A percentile compares a stretch with the other conserved stretches of the same genome.
Evolutionary conservation across 2,888 invertebrate genomes (phyloP).

Genomic region (Synanthedon tipuliformis): DNA sequence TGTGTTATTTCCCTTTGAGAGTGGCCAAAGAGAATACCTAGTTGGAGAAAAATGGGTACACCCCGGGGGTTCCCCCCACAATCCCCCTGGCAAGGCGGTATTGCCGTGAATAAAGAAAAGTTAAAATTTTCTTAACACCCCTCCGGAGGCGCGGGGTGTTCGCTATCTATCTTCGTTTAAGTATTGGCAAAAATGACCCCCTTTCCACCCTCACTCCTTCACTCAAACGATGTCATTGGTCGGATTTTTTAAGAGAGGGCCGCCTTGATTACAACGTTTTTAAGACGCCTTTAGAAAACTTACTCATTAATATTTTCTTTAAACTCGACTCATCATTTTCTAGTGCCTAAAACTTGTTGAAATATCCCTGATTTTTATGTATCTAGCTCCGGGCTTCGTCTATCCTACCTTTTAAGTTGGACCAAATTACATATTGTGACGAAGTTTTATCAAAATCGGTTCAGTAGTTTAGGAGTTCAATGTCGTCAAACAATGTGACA

Average conservation of each 20-base stretch:
- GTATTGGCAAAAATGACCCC: constrained; percentile 67
- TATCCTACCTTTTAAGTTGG: too few relatives aligned
- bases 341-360: too few relatives aligned
- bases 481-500: too few relatives aligned
- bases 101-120: constrained; percentile 65
- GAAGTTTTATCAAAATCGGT: too few relatives aligned
- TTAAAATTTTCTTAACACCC: constrained; percentile 67
- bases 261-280: background rate
- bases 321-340: too few relatives aligned
- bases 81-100: constrained; percentile 21
- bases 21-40: constrained; percentile 56
- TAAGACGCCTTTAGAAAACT: background rate
- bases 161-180: constrained; percentile 65
- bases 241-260: constrained; percentile 17
- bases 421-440: too few relatives aligned
- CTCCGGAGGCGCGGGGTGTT: constrained; percentile 25
- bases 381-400: too few relatives aligned
- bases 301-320: too few relatives aligned
- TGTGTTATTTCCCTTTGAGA: constrained; percentile 61
- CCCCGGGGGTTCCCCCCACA: constrained; percentile 16
- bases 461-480: too few relatives aligned
- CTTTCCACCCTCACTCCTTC: constrained; percentile 33
- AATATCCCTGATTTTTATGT: too few relatives aligned
- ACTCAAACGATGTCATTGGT: constrained; percentile 46
- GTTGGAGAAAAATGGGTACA: constrained; percentile 52